phyloP scores from a whole-genome alignment of 2,888 invertebrate species.

The Tinea semifulvella region DNA sequence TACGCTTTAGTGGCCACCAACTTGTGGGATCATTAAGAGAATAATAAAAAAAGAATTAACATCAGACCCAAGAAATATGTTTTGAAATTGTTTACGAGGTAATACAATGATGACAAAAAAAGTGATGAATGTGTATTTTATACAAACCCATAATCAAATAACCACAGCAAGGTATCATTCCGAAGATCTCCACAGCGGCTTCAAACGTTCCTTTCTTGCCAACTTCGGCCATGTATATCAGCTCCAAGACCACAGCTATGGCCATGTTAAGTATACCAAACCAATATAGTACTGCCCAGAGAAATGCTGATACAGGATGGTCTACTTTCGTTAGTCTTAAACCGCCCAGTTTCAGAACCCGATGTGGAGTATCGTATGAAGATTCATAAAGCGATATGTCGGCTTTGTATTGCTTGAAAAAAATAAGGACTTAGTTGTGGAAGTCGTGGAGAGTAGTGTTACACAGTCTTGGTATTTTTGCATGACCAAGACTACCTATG shows the following conservation, averaged over 20 bases:
- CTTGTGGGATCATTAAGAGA: no score
- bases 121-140: not conserved
- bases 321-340: slow-evolving; percentile 33
- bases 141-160: slow-evolving; percentile 36
- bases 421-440: no score
- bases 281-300: slow-evolving; percentile 43
- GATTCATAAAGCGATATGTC: slow-evolving; percentile 29
- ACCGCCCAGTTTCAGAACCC: slow-evolving; percentile 32
- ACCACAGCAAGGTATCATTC: slow-evolving; percentile 47
- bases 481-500: no score
- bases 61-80: no score
- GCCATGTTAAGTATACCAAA: slow-evolving; percentile 36
- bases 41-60: no score
- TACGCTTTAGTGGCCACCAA: no score
- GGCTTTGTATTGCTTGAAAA: not conserved
- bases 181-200: slow-evolving; percentile 35
- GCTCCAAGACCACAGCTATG: slow-evolving; percentile 31
- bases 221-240: slow-evolving; percentile 31
- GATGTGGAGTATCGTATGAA: slow-evolving; percentile 29
- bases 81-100: no score
- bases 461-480: no score
- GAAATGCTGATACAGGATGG: slow-evolving; percentile 21
- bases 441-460: no score
- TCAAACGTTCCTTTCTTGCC: slow-evolving; percentile 34
- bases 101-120: not conserved